Base-by-base conservation (phyloP, 2,888 invertebrate genomes). In the Protophormia terraenovae region DNA sequence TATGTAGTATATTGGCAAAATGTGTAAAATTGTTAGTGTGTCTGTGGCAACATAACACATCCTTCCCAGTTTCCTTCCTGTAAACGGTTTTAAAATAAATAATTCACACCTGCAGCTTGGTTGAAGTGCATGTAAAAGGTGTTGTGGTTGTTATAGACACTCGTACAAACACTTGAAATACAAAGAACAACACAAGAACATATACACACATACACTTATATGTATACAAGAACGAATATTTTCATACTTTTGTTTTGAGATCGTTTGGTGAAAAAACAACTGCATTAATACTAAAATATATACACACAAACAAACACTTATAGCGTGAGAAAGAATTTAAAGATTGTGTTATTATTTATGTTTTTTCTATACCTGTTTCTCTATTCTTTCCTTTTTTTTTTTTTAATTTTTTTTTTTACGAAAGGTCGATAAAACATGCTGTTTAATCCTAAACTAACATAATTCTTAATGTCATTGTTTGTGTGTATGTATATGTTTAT, bases 91-190 rank as follows among this genome's bases (percentile, higher is more conserved):
- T 89, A 90, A 91, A 91, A 91, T 91, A 91, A 91, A 91, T 91
- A 91, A 90, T 91, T 91, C 89, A 90, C 91, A 91, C 91, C 91
- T 90, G 90, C 89, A 87, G 76, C 55, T 64, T 64, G n/a, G n/a
- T 45, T 80, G 73, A 89, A 87, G 88, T 87, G 88, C 88, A 86
- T 87, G 64, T 64, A 62, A 58, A 66, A 60, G 47, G 60, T 81
- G 82, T 76, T 69, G 87, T 86, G 82, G 76, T 82, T 81, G 72
- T 64, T 62, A 55, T 47, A 75, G 47, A 75, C 60, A 64, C 66
- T 53, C 29, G 41, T 50, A 77, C 82, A 72, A 71, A 47, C 64
- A 72, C 75, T 82, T 72, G 19, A 67, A 58, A 50, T 19, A 72
- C 71, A 62, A 66, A 79, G 66, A 78, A 60, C 22, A 32, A n/a